These are phyloP conservation scores for Sebastes elongatus DNA, from an alignment of 2,797 vertebrate genomes.

Conservation along the genomic window DNA sequence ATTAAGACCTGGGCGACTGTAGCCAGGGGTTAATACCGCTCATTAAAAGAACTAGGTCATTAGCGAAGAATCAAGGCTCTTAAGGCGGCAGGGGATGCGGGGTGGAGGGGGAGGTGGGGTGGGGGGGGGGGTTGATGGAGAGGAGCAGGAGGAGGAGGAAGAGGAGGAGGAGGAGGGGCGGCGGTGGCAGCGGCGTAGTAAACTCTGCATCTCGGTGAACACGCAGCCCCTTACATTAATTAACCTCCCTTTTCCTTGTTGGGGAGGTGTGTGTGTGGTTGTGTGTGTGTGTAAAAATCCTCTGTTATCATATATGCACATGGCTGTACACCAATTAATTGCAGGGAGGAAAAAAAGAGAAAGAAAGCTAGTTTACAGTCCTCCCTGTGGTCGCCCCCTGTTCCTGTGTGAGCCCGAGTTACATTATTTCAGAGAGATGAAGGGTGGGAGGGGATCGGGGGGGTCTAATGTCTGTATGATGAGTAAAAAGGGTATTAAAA, in stretches of 20 bases:
- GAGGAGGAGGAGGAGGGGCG: conserved; percentile 37
- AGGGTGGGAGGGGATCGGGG: conserved; percentile 72
- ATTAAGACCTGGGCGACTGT: conserved; percentile 99
- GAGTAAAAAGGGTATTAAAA: conserved; percentile 98
- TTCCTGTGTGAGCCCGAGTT: conserved; percentile 84
- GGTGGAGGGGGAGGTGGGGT: conserved; percentile 52
- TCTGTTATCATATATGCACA: conserved; percentile 92
- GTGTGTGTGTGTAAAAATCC: conserved; percentile 43
- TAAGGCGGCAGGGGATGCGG: conserved; percentile 91
- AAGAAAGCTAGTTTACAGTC: conserved; percentile 92
- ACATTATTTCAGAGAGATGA: conserved; percentile 91
- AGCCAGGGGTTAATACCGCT: conserved; percentile 99
- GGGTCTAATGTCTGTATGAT: conserved; percentile 97
- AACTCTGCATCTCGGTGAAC: conserved; percentile 95
- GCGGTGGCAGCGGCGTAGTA: conserved; percentile 84
- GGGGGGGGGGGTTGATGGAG: conserved; percentile 42
- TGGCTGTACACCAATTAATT: conserved; percentile 98
- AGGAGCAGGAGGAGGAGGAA: conserved; percentile 67
- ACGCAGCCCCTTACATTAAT: conserved; percentile 98
- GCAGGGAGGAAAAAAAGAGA: conserved; percentile 77
- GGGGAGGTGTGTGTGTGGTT: conserved; percentile 64
- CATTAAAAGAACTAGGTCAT: conserved; percentile 99
- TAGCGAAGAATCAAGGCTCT: conserved; percentile 99
- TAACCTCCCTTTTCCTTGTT: conserved; percentile 99
- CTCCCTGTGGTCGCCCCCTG: conserved; percentile 89